Evolutionary conservation across 2,797 vertebrate genomes (phyloP), one percentile per base, ranked within the genome.

Genomic region (Hoplostethus atlanticus): DNA sequence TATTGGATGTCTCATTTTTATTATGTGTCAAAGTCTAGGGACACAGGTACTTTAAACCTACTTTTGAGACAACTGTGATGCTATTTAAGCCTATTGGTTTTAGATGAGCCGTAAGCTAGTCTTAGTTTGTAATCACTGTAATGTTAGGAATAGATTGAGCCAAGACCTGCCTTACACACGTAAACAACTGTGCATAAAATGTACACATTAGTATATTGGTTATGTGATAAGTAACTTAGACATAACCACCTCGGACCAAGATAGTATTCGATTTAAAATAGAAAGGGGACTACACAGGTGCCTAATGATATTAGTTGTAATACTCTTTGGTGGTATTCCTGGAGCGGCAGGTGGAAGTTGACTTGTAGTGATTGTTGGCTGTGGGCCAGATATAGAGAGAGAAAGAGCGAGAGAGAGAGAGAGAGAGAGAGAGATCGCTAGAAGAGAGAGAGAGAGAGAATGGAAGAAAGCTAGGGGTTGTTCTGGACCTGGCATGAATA

Each of bases 241-340:
- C 53, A 40, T 80, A 70, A 88, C 78, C 73, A 75, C 68, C 59
- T 68, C 34, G 62, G 71, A 71, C 85, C 82, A 75, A 84, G 85
- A 79, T 77, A 71, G 59, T 25, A 50, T 50, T 67, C 0, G 1
- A 28, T 80, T 80, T 73, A 60, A 80, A 83, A 76, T 51, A 15
- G 58, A 82, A 71, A 64, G 55, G 17, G 80, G 71, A 71, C 61
- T 64, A 62, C 34, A 67, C 57, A 73, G 31, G 69, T 71, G 58
- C 77, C 46, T 94, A 92, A 93, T 92, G 87, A 91, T 84, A 87
- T 93, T 92, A 93, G 68, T 59, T 71, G 44, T 90, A 91, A 93
- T 91, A 90, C 78, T 86, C 88, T 92, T 92, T 91, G 48, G 62
- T 71, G 65, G 59, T 86, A 85, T 88, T 92, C 54, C 64, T 74